phyloP scores from a whole-genome alignment of 2,797 vertebrate genomes.

The Aythya fuligula region DNA sequence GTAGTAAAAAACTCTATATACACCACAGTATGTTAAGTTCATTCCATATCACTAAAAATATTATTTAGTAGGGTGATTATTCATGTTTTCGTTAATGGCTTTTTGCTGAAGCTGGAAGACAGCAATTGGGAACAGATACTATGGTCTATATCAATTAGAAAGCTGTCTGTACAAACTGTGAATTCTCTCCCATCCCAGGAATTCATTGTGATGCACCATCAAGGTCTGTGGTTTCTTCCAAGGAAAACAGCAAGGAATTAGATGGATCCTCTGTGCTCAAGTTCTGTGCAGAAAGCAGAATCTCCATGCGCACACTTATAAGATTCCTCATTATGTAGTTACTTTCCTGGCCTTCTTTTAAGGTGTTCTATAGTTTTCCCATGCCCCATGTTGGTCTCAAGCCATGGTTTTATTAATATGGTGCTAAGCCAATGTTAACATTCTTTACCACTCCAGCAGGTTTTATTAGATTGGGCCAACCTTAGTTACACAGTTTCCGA shows the following conservation, averaged over 20 bases:
- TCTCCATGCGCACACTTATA: not conserved
- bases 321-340: not conserved
- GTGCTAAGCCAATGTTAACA: not conserved
- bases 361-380: not conserved
- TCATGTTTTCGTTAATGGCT: not conserved
- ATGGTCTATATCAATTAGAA: not conserved
- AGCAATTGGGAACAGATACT: not conserved
- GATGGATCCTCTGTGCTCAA: not conserved
- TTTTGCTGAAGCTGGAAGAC: not conserved
- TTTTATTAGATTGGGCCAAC: constrained; percentile 8
- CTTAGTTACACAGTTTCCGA: not conserved
- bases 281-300: not conserved
- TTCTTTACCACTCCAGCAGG: not conserved
- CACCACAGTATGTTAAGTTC: not conserved
- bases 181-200: not conserved
- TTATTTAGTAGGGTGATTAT: not conserved
- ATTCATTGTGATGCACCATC: not conserved
- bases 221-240: not conserved
- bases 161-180: not conserved
- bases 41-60: not conserved
- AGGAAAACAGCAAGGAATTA: not conserved
- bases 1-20: too few relatives aligned
- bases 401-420: not conserved
- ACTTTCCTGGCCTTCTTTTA: not conserved
- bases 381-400: not conserved